These are phyloP conservation scores for Neostethus bicornis DNA, from an alignment of 2,797 vertebrate genomes.

Conservation along the genomic window DNA sequence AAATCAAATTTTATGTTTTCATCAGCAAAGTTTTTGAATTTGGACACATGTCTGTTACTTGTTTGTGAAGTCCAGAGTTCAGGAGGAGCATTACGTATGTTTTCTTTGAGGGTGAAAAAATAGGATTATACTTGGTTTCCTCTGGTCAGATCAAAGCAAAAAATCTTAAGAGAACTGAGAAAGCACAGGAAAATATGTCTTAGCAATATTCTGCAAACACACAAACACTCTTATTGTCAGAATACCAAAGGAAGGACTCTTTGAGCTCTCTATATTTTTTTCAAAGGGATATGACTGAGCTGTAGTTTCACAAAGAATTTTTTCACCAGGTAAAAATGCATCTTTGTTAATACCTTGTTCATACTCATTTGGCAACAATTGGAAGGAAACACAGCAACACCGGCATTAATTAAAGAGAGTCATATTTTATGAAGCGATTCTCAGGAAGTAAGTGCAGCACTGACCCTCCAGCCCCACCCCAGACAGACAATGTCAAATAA, in stretches of 20 bases:
- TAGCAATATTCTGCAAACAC: conserved; percentile 18
- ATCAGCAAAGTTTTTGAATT: conserved; percentile 39
- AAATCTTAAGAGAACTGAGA: conserved; percentile 64
- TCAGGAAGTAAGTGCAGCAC: conserved; percentile 84
- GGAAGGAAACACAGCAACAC: conserved; percentile 75
- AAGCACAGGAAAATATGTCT: conserved; percentile 58
- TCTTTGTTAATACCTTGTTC: conserved; percentile 41
- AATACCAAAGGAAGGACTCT: conserved; percentile 61
- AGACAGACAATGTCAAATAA: conserved; percentile 82
- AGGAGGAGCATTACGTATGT: conserved; percentile 50
- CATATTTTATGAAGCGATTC: conserved; percentile 87
- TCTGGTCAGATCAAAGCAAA: conserved; percentile 70
- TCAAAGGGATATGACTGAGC: conserved; percentile 60
- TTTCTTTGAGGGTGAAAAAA: conserved; percentile 59
- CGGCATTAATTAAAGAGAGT: conserved; percentile 80
- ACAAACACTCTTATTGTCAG: conserved; percentile 43
- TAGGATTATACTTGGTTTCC: conserved; percentile 68
- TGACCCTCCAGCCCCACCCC: conserved; percentile 82
- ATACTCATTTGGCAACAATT: conserved; percentile 42
- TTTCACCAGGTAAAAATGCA: conserved; percentile 43
- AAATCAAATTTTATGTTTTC: conserved; percentile 40
- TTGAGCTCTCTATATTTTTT: conserved; percentile 67
- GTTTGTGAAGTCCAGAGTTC: conserved; percentile 47
- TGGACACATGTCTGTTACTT: conserved; percentile 11
- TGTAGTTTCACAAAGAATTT: conserved; percentile 56